Conservation (phyloP, 2,113 vertebrate species). For the Arothron firmamentum region DNA sequence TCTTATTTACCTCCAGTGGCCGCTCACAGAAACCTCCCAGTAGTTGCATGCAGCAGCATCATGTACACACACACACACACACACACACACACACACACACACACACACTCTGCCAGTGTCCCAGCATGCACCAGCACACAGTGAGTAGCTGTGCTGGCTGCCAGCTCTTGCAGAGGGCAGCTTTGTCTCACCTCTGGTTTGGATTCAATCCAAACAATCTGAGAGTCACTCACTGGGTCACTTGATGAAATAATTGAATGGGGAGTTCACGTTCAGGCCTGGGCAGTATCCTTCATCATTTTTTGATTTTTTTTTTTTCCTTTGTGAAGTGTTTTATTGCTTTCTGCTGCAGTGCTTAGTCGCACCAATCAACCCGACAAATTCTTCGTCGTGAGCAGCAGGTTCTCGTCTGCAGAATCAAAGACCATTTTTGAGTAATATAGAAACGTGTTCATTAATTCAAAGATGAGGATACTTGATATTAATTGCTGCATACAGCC, state of each 20-base stretch:
- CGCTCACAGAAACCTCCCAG: conserved; percentile 61
- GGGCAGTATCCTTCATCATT: conserved; percentile 12
- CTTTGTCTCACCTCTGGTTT: conserved; percentile 68
- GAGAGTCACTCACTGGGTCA: conserved; percentile 57
- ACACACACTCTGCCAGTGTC: conserved; percentile 16
- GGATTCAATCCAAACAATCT: conserved; percentile 47
- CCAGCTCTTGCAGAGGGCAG: conserved; percentile 52
- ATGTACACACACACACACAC: conserved; percentile 18
- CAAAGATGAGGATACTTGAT: no score
- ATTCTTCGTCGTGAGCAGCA: neutral
- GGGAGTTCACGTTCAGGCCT: conserved; percentile 41
- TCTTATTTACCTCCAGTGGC: conserved; percentile 50
- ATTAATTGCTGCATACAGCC: neutral
- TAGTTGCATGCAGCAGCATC: conserved; percentile 32
- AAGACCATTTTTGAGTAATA: neutral
- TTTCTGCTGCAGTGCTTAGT: conserved; percentile 12
- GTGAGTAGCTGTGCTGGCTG: conserved; percentile 51
- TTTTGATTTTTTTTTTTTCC: conserved; percentile 8
- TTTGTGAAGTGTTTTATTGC: conserved; percentile 32
- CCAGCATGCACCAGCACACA: conserved; percentile 52
- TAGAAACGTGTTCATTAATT: neutral
- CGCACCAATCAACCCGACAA: conserved; percentile 23
- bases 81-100: conserved; percentile 13
- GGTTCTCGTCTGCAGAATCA: neutral
- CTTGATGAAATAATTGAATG: conserved; percentile 62